phyloP scores from a whole-genome alignment of 2,888 invertebrate species.

The Salticus scenicus region DNA sequence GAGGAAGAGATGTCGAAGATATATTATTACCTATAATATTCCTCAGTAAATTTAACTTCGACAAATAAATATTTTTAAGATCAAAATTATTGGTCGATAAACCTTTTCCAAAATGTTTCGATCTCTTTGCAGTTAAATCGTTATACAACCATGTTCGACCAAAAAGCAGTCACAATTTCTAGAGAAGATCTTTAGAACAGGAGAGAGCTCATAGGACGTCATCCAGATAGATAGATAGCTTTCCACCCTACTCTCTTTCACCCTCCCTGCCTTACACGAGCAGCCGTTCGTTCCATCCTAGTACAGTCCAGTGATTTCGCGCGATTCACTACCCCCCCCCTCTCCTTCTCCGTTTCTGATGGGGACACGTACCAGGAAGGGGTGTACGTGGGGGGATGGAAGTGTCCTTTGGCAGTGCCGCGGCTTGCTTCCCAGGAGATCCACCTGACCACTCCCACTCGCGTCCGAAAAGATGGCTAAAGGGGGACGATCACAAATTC shows the following conservation, averaged over 20 bases:
- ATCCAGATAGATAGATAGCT: constrained; percentile 57
- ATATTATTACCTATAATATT: no score
- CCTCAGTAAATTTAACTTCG: no score
- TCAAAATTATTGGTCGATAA: no score
- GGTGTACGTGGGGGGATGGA: not conserved
- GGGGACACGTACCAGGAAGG: constrained; percentile 38
- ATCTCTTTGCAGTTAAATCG: not conserved
- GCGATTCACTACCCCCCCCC: constrained; percentile 1
- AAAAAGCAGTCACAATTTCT: constrained; percentile 25
- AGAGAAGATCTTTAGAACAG: constrained; percentile 15
- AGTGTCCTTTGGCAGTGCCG: constrained; percentile 32
- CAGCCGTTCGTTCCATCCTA: constrained; percentile 7
- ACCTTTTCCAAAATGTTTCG: no score
- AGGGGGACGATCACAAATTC: constrained; percentile 46
- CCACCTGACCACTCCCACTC: constrained; percentile 55
- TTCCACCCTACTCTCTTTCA: constrained; percentile 15
- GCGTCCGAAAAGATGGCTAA: not conserved
- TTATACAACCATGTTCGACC: not conserved
- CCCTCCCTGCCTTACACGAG: not conserved
- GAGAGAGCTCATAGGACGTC: constrained; percentile 26
- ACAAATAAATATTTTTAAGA: no score
- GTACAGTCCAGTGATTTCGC: constrained; percentile 37
- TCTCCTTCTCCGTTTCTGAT: constrained; percentile 3
- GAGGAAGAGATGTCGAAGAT: no score
- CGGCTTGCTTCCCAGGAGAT: constrained; percentile 33